A percentile compares a stretch with the other conserved stretches of the same genome.
Evolutionary conservation across 2,888 invertebrate species (phyloP).

Genomic region (Marronus borbonicus): DNA sequence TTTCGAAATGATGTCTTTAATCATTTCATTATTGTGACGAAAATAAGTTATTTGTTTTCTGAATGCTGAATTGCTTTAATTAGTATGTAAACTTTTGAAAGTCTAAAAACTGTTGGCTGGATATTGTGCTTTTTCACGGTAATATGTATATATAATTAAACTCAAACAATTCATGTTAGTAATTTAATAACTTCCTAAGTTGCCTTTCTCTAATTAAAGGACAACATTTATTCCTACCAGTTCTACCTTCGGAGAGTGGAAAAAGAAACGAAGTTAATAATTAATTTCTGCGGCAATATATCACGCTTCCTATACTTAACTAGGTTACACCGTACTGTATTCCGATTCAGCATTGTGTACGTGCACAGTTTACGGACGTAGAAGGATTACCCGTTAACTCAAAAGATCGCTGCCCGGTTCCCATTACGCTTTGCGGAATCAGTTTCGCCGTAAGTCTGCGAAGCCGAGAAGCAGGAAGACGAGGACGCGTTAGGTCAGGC

Average conservation of each 20-base stretch:
- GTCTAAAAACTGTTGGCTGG: no score
- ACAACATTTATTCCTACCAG: neutral
- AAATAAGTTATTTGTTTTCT: no score
- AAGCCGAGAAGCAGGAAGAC: conserved; percentile 24
- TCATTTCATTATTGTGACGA: no score
- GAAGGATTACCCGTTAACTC: conserved; percentile 52
- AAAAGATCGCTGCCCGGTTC: conserved; percentile 53
- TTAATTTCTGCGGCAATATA: neutral
- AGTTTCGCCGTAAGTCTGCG: conserved; percentile 48
- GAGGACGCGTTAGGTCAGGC: conserved; percentile 20
- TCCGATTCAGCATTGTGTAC: conserved; percentile 7
- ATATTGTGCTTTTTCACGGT: no score
- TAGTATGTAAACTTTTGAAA: no score
- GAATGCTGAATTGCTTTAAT: no score
- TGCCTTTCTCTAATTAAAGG: no score
- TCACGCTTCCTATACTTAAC: neutral
- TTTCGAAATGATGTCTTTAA: no score
- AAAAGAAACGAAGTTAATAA: conserved; percentile 4
- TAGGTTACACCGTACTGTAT: conserved; percentile 1
- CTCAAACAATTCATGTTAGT: no score
- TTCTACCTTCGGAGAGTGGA: neutral
- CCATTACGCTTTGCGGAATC: conserved; percentile 56
- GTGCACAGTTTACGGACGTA: conserved; percentile 24
- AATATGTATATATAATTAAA: no score
- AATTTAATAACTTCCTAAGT: no score